A percentile compares a stretch with the other conserved stretches of the same genome.
These are phyloP conservation scores for Ianthella basta DNA, from an alignment of 37 sponge, comb jelly and placozoan species.

Conservation along the genomic window DNA sequence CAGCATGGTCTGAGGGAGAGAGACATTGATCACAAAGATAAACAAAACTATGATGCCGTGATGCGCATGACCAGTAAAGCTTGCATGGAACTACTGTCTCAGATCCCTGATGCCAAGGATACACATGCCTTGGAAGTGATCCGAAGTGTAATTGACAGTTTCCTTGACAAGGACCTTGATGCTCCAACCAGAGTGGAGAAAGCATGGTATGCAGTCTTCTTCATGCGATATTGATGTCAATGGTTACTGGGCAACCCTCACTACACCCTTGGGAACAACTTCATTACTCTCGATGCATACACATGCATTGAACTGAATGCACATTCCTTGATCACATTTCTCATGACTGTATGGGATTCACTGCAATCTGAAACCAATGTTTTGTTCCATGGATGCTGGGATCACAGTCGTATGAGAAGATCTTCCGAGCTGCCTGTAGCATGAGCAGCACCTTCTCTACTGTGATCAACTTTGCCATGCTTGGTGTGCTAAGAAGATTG, in stretches of 20 bases:
- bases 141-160: slow-evolving; percentile 19
- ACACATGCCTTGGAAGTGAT: slow-evolving; percentile 21
- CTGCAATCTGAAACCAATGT: background rate
- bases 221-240: slow-evolving; percentile 38
- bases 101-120: slow-evolving; percentile 29
- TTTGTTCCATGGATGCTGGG: slow-evolving; percentile 67
- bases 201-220: slow-evolving; percentile 42
- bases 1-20: slow-evolving; percentile 42
- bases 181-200: background rate
- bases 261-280: slow-evolving; percentile 27
- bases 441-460: slow-evolving; percentile 63
- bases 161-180: slow-evolving; percentile 18
- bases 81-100: background rate
- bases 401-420: slow-evolving; percentile 62
- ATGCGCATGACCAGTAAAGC: slow-evolving; percentile 6
- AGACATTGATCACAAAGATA: slow-evolving; percentile 50
- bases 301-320: slow-evolving; percentile 39
- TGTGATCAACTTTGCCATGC: slow-evolving; percentile 60
- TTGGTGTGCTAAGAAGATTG: slow-evolving; percentile 51
- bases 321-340: background rate
- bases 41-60: slow-evolving; percentile 38
- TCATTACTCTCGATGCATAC: slow-evolving; percentile 17
- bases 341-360: too few relatives aligned
- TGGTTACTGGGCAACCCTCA: slow-evolving; percentile 10
- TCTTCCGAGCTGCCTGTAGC: slow-evolving; percentile 54